Evolutionary conservation across 37 sponge, comb jelly and placozoan species (phyloP).

Genomic region (Oopsacas minuta): DNA sequence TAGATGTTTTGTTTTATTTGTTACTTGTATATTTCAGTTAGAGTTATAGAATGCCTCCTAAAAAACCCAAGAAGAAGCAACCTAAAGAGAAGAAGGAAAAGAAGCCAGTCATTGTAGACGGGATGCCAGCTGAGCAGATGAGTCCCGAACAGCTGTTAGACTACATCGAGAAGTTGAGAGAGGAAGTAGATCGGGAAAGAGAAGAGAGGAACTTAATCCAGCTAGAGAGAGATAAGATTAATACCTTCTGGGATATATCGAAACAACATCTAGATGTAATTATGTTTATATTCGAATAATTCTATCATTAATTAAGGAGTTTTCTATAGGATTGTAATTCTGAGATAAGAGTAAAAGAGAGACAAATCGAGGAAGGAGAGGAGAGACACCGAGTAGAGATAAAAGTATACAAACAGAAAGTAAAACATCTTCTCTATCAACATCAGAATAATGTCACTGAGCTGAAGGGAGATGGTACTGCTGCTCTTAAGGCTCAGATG

Average conservation of each 20-base stretch:
- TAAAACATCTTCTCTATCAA: conserved; percentile 94
- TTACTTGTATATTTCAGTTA: background rate
- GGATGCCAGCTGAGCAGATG: conserved; percentile 7
- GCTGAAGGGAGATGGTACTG: conserved; percentile 68
- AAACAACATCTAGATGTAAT: conserved; percentile 62
- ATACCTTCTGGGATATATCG: conserved; percentile 96
- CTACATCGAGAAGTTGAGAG: conserved; percentile 61
- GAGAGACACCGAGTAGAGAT: conserved; percentile 98
- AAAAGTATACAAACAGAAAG: conserved; percentile 99
- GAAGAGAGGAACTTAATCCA: conserved; percentile 95
- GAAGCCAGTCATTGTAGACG: background rate
- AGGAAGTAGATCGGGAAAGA: conserved; percentile 88
- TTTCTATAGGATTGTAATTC: conserved; percentile 42
- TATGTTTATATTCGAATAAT: too few species aligned
- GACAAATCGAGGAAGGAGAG: conserved; percentile 85
- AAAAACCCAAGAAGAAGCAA: background rate
- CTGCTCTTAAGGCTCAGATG: conserved; percentile 6
- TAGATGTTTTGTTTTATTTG: background rate
- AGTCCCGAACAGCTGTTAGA: conserved; percentile 56
- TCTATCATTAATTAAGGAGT: background rate
- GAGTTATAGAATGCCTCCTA: background rate
- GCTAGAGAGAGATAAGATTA: conserved; percentile 92
- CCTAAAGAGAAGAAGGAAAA: background rate
- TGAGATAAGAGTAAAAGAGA: conserved; percentile 70
- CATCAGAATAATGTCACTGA: conserved; percentile 97